Base-by-base conservation (phyloP, 2,888 invertebrate genomes). In the Thyatira batis region DNA sequence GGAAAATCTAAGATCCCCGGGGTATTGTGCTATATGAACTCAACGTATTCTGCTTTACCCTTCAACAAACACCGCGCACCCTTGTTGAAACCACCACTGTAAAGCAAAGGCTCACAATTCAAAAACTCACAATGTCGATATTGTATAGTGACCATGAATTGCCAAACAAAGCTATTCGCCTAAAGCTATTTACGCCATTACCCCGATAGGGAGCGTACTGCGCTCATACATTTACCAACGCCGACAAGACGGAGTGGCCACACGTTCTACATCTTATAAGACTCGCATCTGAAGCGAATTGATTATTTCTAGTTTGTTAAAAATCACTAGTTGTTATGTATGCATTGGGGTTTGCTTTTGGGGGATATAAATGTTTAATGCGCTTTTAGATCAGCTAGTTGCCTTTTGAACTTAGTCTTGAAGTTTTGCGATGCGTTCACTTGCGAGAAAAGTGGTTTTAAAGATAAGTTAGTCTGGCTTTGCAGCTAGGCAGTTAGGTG, bases 111-210 rank as follows among this genome's bases (percentile, higher is more conserved):
- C 21, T 39, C 10, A 11, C 45, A n/a, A 60, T 61, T 61, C 57
- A 71, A 64, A 64, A 68, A 62, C 58, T 58, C 57, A 61, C 58
- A 51, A 52, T 61, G n/a, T 21, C 50, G 48, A 64, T 61, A 57
- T 54, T 57, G 49, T 46, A 48, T 39, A 70, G 75, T 81, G 82
- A 80, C 83, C 82, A 78, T 78, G 80, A 80, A 78, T 83, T 71
- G 72, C 64, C 27, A 61, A 60, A 82, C 80, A 85, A 84, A 83
- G 81, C 71, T 74, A 71, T 73, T 69, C 57, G 80, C 82, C 79
- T 60, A 65, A 53, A 74, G 86, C 80, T 87, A 82, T 87, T 86
- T 85, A 77, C 78, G 58, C 77, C 78, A 85, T 86, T 85, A 85
- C 76, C 57, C 65, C 73, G 82, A 84, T 30, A 5, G 20, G 28